Conservation (phyloP, 2,888 invertebrate species). For the Tenthredo livida region DNA sequence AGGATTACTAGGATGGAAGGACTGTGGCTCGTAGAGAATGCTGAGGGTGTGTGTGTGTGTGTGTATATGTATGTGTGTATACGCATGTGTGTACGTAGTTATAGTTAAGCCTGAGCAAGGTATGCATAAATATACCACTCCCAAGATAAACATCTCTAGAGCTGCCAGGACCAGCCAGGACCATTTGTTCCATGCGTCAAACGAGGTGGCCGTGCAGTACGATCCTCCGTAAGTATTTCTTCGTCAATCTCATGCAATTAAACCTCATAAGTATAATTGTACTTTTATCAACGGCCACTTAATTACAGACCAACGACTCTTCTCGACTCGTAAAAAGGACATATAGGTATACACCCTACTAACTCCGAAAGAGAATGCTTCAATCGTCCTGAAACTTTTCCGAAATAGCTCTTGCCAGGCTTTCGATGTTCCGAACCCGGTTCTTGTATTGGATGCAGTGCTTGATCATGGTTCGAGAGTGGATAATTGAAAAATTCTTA, state of each 20-base stretch:
- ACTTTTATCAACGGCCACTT: background rate
- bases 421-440: background rate
- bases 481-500: background rate
- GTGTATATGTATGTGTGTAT: background rate
- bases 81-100: background rate
- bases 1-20: constrained; percentile 21
- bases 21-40: background rate
- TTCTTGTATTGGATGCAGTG: background rate
- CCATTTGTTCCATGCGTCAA: constrained; percentile 31
- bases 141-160: constrained; percentile 73
- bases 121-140: constrained; percentile 72
- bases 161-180: constrained; percentile 67
- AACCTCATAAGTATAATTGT: constrained; percentile 13
- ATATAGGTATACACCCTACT: background rate
- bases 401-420: background rate
- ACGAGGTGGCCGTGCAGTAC: background rate
- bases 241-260: constrained; percentile 22
- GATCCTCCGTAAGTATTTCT: constrained; percentile 5
- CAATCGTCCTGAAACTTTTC: background rate
- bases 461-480: background rate
- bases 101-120: constrained; percentile 41
- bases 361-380: background rate
- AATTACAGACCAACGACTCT: background rate
- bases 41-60: too few relatives aligned
- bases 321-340: background rate